Evolutionary conservation across 2,888 invertebrate genomes (phyloP).

Genomic region (Marasmarcha lunaedactyla): DNA sequence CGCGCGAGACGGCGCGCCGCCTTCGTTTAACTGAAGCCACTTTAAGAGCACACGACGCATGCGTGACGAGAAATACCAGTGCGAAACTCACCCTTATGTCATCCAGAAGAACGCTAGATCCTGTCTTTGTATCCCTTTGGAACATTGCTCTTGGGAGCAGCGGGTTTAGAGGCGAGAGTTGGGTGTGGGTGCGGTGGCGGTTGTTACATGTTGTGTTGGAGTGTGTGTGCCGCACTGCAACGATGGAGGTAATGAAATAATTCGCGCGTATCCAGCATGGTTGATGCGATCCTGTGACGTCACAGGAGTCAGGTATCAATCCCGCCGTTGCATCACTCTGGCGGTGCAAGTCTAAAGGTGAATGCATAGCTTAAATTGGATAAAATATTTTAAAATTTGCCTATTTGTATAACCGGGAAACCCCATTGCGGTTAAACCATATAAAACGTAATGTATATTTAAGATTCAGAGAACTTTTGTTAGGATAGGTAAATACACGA

Average conservation of each 20-base stretch:
- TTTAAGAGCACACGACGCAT: slow-evolving; percentile 45
- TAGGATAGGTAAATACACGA: too few species aligned
- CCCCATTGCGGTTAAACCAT: too few species aligned
- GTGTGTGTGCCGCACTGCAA: slow-evolving; percentile 69
- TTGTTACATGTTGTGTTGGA: slow-evolving; percentile 22
- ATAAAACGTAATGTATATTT: too few species aligned
- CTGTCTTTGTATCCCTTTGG: slow-evolving; percentile 5
- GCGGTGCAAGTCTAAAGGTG: too few species aligned
- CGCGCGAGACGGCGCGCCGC: slow-evolving; percentile 70
- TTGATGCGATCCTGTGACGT: too few species aligned
- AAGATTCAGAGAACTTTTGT: too few species aligned
- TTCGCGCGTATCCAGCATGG: slow-evolving; percentile 26
- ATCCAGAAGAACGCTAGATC: slow-evolving; percentile 24
- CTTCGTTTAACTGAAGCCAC: slow-evolving; percentile 50
- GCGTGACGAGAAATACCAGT: slow-evolving; percentile 54
- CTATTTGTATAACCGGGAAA: too few species aligned
- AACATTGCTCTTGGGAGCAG: slow-evolving; percentile 13
- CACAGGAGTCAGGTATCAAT: too few species aligned
- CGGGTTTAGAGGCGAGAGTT: slow-evolving; percentile 2
- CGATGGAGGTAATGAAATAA: slow-evolving; percentile 65
- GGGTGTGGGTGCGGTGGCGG: slow-evolving; percentile 1
- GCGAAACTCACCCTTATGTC: slow-evolving; percentile 45
- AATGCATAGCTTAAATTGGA: too few species aligned
- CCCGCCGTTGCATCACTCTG: too few species aligned
- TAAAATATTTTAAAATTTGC: too few species aligned